Percentiles rank a stretch among this genome's conserved stretches.
These are phyloP conservation scores for Leptodirus hochenwartii DNA, from an alignment of 2,888 invertebrate species.

Conservation along the genomic window DNA sequence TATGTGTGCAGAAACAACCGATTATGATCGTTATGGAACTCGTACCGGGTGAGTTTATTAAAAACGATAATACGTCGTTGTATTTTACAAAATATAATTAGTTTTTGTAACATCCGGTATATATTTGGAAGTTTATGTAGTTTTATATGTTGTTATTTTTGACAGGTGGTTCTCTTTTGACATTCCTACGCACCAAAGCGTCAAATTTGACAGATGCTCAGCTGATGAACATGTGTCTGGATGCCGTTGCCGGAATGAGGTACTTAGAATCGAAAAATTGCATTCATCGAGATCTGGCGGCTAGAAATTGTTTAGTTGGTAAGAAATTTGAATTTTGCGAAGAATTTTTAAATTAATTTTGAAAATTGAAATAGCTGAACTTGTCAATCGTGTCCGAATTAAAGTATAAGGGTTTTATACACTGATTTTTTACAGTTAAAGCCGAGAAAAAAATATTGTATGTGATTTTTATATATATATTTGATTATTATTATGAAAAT, in stretches of 20 bases:
- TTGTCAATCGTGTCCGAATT: too few relatives aligned
- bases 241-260: conserved; percentile 88
- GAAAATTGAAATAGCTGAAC: conserved; percentile 2
- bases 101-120: too few relatives aligned
- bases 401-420: too few relatives aligned
- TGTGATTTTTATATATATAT: too few relatives aligned
- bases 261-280: conserved; percentile 92
- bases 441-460: too few relatives aligned
- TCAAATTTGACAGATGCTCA: conserved; percentile 37
- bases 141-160: too few relatives aligned
- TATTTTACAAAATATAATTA: conserved; percentile 1
- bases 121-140: too few relatives aligned
- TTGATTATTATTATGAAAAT: too few relatives aligned
- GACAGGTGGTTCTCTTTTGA: conserved; percentile 64
- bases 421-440: too few relatives aligned
- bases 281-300: conserved; percentile 90
- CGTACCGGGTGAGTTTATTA: conserved; percentile 45
- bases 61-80: conserved; percentile 3
- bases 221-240: conserved; percentile 77
- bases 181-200: conserved; percentile 69
- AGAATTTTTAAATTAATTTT: conserved; percentile 1
- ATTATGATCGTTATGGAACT: conserved; percentile 99
- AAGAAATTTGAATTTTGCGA: conserved; percentile 17
- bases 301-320: conserved; percentile 80
- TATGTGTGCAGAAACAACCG: conserved; percentile 94